These are phyloP conservation scores for Lasius platythorax DNA, from an alignment of 2,888 invertebrate genomes.

Conservation along the genomic window DNA sequence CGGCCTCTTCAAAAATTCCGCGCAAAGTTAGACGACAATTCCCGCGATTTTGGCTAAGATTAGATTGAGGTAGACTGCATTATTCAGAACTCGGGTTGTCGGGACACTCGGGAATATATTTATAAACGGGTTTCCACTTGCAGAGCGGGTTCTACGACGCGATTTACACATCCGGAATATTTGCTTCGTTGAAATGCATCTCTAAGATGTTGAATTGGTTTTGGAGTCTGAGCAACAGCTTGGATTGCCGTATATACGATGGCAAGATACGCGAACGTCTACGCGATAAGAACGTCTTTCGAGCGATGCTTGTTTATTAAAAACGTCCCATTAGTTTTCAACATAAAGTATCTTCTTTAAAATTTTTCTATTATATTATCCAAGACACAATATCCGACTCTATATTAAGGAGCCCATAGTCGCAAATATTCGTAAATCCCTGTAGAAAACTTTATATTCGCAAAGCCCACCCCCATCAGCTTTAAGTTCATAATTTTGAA, in stretches of 20 bases:
- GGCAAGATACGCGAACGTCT: background rate
- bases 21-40: conserved; percentile 72
- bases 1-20: conserved; percentile 55
- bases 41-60: conserved; percentile 74
- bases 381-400: background rate
- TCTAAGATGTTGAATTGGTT: conserved; percentile 31
- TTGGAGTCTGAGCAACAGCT: conserved; percentile 9
- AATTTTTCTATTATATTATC: conserved; percentile 2
- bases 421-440: conserved; percentile 27
- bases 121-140: conserved; percentile 33
- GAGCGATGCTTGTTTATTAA: background rate
- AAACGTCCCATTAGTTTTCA: background rate
- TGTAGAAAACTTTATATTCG: background rate
- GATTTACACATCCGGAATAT: conserved; percentile 46
- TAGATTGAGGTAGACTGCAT: conserved; percentile 73
- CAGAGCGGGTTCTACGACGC: background rate
- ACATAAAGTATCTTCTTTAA: background rate
- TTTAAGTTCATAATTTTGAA: conserved; percentile 29
- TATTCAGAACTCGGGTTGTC: conserved; percentile 71
- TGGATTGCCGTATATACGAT: background rate
- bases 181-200: conserved; percentile 31
- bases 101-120: conserved; percentile 47
- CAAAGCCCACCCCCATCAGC: background rate
- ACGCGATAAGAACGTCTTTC: background rate
- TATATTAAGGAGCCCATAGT: background rate